Base-by-base conservation (phyloP, 2,797 vertebrate genomes). In the Smutsia gigantea region DNA sequence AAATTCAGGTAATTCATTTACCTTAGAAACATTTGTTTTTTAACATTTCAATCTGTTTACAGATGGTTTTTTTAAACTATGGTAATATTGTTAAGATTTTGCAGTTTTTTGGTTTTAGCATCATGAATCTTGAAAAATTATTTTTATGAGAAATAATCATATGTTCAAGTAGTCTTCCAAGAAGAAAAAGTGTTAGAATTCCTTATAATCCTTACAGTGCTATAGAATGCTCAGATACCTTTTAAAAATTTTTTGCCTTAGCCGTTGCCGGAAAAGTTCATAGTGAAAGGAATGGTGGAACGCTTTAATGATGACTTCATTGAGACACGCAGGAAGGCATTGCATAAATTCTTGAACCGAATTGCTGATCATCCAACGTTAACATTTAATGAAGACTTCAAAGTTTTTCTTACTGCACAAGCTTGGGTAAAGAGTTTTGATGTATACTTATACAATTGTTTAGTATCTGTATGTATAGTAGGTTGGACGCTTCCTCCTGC, bases 211-310 rank as follows among this genome's bases (percentile, higher is more conserved):
- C 46, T 46, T 46, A 46, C 10, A 46, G 4, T 55, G 15, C 61
- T 72, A 27, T 37, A 2, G 29, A 49, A 63, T 77, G 19, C 42
- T 97, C 18, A 63, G 61, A 85, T 63, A 49, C 29, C 14, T 55
- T 46, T 59, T 85, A 1, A 68, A 71, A 51, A 5, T 90, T 95
- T 85, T 75, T 96, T 96, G 79, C 82, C 31, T 93, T 97, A 99
- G 99, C 99, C 99, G 0, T 98, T 99, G 87, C 99, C 99, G 6
- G 99, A 99, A 98, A 99, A 99, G 98, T 99, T 99, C 98, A 99
- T 99, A 96, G 99, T 99, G 98, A 99, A 99, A 97, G 99, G 99
- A 95, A 99, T 99, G 99, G 99, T 99, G 98, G 99, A 99, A 72
- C 99, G 99, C 95, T 99, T 99, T 97, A 99, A 98, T 21, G 98